Percentiles rank a stretch among this genome's conserved stretches.
Evolutionary conservation across 2,888 invertebrate species (phyloP).

Genomic region (Drosophila ochracea): DNA sequence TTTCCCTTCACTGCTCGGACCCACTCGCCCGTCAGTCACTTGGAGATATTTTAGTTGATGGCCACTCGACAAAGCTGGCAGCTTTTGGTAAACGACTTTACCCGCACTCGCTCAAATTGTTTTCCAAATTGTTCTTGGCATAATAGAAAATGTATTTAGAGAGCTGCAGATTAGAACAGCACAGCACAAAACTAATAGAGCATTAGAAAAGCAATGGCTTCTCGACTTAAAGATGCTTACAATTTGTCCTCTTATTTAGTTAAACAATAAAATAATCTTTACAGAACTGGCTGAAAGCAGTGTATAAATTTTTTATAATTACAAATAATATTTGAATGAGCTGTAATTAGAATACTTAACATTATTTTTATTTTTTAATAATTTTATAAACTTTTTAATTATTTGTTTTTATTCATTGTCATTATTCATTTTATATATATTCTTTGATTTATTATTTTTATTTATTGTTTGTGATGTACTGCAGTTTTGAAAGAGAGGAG

Average conservation of each 20-base stretch:
- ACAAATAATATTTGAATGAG: neutral
- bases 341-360: neutral
- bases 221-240: conserved; percentile 1
- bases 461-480: neutral
- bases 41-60: conserved; percentile 37
- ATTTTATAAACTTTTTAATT: neutral
- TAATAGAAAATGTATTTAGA: conserved; percentile 61
- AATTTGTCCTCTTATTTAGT: neutral
- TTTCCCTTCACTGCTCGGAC: neutral
- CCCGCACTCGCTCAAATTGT: conserved; percentile 53
- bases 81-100: conserved; percentile 42
- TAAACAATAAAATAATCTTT: neutral
- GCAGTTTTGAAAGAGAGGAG: neutral
- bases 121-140: conserved; percentile 60
- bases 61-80: conserved; percentile 33
- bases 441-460: neutral
- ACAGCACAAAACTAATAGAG: conserved; percentile 9
- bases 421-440: neutral
- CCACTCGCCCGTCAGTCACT: conserved; percentile 21
- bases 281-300: neutral
- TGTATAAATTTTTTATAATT: neutral
- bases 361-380: neutral
- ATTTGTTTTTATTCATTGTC: neutral
- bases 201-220: neutral
- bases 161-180: conserved; percentile 1